These are phyloP conservation scores for Benthosema pterotum DNA, from an alignment of 2,797 vertebrate species.

Conservation along the genomic window DNA sequence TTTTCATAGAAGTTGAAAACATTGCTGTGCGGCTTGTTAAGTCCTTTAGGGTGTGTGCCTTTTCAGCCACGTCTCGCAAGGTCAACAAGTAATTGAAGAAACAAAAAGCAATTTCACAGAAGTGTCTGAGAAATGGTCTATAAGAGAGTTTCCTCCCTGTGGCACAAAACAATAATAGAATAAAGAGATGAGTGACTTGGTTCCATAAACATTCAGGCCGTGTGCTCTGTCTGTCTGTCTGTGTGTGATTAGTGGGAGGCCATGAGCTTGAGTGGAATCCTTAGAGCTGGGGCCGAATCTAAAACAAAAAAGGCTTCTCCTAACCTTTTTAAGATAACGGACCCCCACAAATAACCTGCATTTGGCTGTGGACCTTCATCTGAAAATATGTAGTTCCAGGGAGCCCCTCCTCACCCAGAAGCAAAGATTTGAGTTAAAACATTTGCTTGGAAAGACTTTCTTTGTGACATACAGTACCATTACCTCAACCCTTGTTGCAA, in stretches of 20 bases:
- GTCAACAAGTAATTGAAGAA: slow-evolving; percentile 38
- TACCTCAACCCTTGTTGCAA: too few relatives aligned
- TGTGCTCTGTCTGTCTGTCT: slow-evolving; percentile 3
- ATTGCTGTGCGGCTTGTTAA: neutral
- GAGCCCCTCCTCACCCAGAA: too few relatives aligned
- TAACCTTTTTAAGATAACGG: too few relatives aligned
- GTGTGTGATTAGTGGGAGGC: neutral
- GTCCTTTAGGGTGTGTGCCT: neutral
- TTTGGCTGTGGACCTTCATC: too few relatives aligned
- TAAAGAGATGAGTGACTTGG: slow-evolving; percentile 5
- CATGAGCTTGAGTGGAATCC: too few relatives aligned
- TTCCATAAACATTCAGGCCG: neutral
- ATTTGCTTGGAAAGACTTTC: too few relatives aligned
- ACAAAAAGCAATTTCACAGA: slow-evolving; percentile 17
- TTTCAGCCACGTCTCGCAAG: slow-evolving; percentile 34
- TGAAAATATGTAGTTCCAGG: too few relatives aligned
- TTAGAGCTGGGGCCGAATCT: too few relatives aligned
- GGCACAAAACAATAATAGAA: slow-evolving; percentile 1
- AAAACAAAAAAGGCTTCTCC: too few relatives aligned
- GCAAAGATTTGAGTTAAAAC: too few relatives aligned
- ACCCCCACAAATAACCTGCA: too few relatives aligned
- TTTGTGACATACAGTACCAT: too few relatives aligned
- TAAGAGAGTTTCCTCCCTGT: neutral
- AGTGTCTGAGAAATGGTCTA: slow-evolving; percentile 15
- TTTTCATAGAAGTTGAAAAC: slow-evolving; percentile 14